Percentiles rank a stretch among this genome's conserved stretches.
phyloP scores from a whole-genome alignment of 23 tunicate species.

The Ascidia mentula region DNA sequence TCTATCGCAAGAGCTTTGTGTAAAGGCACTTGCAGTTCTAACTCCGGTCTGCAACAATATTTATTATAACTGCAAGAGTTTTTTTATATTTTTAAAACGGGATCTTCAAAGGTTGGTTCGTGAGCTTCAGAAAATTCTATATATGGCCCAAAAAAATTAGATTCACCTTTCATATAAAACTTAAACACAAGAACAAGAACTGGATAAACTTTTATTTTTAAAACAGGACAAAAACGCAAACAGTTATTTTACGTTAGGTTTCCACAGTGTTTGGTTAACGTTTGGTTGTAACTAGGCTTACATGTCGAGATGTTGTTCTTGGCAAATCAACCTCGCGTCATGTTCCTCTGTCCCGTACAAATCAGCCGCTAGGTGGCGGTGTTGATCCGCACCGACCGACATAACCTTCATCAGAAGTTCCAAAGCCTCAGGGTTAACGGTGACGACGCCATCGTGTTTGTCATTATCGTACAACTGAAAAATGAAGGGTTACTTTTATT shows the following conservation, averaged over 20 bases:
- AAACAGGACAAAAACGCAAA: no score
- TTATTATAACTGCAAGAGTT: neutral
- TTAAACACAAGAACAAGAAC: no score
- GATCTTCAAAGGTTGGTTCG: no score
- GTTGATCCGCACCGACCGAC: slow-evolving; percentile 19
- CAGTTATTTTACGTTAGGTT: no score
- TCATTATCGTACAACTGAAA: slow-evolving; percentile 43
- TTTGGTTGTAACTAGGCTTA: slow-evolving; percentile 25
- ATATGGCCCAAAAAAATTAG: no score
- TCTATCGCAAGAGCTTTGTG: slow-evolving; percentile 34
- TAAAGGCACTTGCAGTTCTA: slow-evolving; percentile 69
- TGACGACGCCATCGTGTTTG: slow-evolving; percentile 29
- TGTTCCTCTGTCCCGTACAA: slow-evolving; percentile 22
- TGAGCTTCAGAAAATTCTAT: no score
- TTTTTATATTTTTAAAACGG: no score
- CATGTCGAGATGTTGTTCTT: slow-evolving; percentile 65
- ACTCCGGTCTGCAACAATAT: slow-evolving; percentile 42
- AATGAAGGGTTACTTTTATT: neutral
- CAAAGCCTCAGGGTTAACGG: slow-evolving; percentile 51
- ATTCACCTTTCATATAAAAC: no score
- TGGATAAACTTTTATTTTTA: no score
- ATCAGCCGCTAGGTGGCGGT: slow-evolving; percentile 9
- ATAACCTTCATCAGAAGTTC: slow-evolving; percentile 45
- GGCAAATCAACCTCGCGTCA: slow-evolving; percentile 35
- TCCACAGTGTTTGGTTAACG: no score